Evolutionary conservation across 2,888 invertebrate genomes (phyloP).

Genomic region (Miltochrista miniata): DNA sequence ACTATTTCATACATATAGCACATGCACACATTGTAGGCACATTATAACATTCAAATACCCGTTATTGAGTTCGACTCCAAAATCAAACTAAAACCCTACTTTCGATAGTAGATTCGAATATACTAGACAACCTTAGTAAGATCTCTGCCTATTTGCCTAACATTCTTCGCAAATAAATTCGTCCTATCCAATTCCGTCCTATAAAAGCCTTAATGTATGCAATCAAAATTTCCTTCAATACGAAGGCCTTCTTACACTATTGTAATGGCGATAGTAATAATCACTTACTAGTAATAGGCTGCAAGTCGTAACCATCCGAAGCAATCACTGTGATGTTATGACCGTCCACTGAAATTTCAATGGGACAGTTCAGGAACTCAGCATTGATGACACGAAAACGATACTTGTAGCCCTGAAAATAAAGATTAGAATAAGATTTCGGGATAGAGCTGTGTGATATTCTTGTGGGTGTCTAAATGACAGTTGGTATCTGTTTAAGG

Average conservation of each 20-base stretch:
- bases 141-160: not conserved
- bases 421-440: conserved; percentile 24
- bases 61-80: too few species aligned
- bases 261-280: conserved; percentile 11
- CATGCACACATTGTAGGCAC: too few species aligned
- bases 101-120: too few species aligned
- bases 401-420: conserved; percentile 87
- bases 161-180: not conserved
- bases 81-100: too few species aligned
- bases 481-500: not conserved
- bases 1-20: too few species aligned
- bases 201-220: not conserved
- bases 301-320: conserved; percentile 91
- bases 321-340: conserved; percentile 91
- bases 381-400: conserved; percentile 93
- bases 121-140: too few species aligned
- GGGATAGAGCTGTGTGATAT: conserved; percentile 1
- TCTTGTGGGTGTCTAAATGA: conserved; percentile 6
- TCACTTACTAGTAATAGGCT: conserved; percentile 87
- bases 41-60: too few species aligned
- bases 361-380: conserved; percentile 94
- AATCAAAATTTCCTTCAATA: not conserved
- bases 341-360: conserved; percentile 92
- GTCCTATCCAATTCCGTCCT: not conserved
- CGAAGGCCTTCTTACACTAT: not conserved